Evolutionary conservation across 1,140 invertebrate genomes (phyloP).

Genomic region (Aporrectodea caliginosa): DNA sequence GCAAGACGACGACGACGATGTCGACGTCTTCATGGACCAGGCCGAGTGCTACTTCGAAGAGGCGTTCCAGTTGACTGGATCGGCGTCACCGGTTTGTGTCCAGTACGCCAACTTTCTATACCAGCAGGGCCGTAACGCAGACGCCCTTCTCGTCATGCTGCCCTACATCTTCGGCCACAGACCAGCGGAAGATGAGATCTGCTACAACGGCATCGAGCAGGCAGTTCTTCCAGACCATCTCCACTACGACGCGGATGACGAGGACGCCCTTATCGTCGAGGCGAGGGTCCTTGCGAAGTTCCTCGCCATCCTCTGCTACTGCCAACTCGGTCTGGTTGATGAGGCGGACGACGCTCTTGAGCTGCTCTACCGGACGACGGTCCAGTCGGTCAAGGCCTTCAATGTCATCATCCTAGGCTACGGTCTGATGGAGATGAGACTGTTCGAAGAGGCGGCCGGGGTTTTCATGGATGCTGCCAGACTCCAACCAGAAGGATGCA

Average conservation of each 20-base stretch:
- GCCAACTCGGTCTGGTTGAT: conserved; percentile 17
- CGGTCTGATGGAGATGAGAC: conserved; percentile 26
- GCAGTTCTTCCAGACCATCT: conserved; percentile 32
- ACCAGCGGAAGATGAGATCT: background rate
- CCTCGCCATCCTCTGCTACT: conserved; percentile 31
- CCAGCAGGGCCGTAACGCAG: conserved; percentile 23
- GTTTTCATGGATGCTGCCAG: conserved; percentile 8
- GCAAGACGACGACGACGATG: conserved; percentile 18
- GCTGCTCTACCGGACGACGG: background rate
- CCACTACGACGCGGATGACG: conserved; percentile 25
- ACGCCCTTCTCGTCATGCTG: conserved; percentile 24
- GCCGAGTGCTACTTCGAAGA: conserved; percentile 25
- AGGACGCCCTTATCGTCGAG: conserved; percentile 21
- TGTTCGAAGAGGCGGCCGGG: conserved; percentile 23
- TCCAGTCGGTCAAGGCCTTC: conserved; percentile 8
- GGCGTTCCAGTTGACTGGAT: conserved; percentile 4
- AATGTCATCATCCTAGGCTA: conserved; percentile 24
- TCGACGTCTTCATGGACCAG: conserved; percentile 7
- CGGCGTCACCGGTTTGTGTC: conserved; percentile 12
- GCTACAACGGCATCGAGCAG: conserved; percentile 32
- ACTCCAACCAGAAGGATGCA: background rate
- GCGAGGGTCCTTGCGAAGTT: conserved; percentile 24
- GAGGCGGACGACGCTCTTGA: conserved; percentile 28
- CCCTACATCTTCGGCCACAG: background rate
- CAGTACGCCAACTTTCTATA: conserved; percentile 34